Percentiles rank a stretch among this genome's conserved stretches.
Conservation (phyloP, 1,140 invertebrate species). For the Chrysoperla carnea region DNA sequence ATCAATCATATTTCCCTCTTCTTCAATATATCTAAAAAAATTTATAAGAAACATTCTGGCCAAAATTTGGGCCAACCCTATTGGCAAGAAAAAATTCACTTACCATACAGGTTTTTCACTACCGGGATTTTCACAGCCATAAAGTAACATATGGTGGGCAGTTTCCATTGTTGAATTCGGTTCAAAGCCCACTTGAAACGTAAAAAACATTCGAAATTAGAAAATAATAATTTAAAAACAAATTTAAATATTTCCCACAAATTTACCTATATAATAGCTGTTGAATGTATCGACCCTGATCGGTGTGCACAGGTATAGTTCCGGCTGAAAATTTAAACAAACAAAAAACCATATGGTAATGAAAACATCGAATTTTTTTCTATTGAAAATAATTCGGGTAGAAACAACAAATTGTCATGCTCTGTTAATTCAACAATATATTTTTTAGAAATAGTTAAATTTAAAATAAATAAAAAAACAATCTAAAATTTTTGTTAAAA, state of each 20-base stretch:
- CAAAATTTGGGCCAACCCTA: slow-evolving; percentile 1
- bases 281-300: slow-evolving; percentile 49
- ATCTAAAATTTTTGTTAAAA: neutral
- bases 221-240: slow-evolving; percentile 16
- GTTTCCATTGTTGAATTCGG: slow-evolving; percentile 82
- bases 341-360: slow-evolving; percentile 3
- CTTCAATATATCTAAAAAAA: neutral
- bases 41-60: neutral
- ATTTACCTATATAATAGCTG: slow-evolving; percentile 58
- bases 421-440: slow-evolving; percentile 1
- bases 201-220: too few species aligned
- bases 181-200: slow-evolving; percentile 62
- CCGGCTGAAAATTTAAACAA: slow-evolving; percentile 41
- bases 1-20: too few species aligned
- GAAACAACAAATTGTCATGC: slow-evolving; percentile 1
- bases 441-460: neutral
- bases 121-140: slow-evolving; percentile 79
- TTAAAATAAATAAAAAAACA: neutral
- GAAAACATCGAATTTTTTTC: neutral
- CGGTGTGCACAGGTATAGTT: slow-evolving; percentile 71
- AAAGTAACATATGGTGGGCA: slow-evolving; percentile 92
- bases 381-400: neutral
- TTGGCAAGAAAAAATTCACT: slow-evolving; percentile 13
- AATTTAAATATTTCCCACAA: neutral
- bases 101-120: slow-evolving; percentile 62